phyloP scores from a whole-genome alignment of 2,797 vertebrate genomes.

The Diceros bicornis region DNA sequence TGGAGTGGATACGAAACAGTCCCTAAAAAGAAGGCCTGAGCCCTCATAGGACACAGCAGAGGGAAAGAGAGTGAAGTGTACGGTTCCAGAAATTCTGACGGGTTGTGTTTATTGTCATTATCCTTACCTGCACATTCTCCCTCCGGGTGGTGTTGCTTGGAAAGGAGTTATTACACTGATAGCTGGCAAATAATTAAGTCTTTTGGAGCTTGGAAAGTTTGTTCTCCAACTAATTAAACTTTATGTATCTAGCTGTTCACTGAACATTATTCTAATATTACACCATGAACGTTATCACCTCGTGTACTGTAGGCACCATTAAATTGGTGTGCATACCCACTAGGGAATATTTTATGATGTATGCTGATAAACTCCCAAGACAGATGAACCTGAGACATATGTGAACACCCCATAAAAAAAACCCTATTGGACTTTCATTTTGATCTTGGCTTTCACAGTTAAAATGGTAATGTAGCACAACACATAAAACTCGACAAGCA shows the following conservation, averaged over 20 bases:
- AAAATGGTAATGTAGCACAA: constrained; percentile 49
- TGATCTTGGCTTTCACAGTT: constrained; percentile 57
- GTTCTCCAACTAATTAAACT: constrained; percentile 61
- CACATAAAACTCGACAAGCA: constrained; percentile 65
- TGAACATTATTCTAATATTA: constrained; percentile 49
- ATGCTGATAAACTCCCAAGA: background rate
- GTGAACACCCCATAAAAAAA: constrained; percentile 21
- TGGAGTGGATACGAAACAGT: background rate
- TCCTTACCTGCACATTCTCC: background rate
- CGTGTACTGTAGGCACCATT: too few relatives aligned
- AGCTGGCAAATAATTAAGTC: constrained; percentile 56
- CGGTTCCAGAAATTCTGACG: background rate
- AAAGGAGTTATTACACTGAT: background rate
- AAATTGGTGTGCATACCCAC: background rate
- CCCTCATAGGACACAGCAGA: background rate
- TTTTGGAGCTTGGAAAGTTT: constrained; percentile 28
- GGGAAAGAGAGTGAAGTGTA: background rate
- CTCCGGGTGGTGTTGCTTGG: background rate
- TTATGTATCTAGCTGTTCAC: constrained; percentile 37
- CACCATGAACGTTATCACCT: background rate
- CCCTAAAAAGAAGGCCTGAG: background rate
- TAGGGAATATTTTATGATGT: background rate
- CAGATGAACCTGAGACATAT: constrained; percentile 22
- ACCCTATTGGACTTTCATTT: background rate
- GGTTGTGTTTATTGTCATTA: background rate